Base-by-base conservation (phyloP, 2,113 vertebrate genomes). In the Strix aluco region DNA sequence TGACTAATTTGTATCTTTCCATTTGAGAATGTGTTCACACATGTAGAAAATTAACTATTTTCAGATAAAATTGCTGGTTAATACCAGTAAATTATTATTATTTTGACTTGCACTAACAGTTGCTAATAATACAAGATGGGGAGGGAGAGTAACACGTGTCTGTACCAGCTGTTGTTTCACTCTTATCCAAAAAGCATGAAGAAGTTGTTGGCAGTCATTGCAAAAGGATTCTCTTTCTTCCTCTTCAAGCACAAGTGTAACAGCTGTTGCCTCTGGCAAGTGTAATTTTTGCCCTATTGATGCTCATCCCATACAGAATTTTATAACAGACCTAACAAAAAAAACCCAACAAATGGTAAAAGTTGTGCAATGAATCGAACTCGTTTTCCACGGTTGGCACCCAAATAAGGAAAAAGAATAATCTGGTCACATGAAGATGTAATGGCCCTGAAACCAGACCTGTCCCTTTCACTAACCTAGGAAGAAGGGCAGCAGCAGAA, bases 201-300 rank as follows among this genome's bases (percentile, higher is more conserved):
- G 70, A 81, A 69, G 61, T 65, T 69, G 29, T 72, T 92, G 85
- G 66, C 88, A 92, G 70, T 36, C 84, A 81, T 40, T 3, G 6
- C 54, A 86, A 91, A 86, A 92, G 75, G 61, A 81, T 67, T 91
- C 82, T 82, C 38, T 49, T 96, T 94, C 62, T 81, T 94, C 40
- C 36, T 89, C 59, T 89, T 87, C 62, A 81, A 72, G 49, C 40
- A 82, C 44, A 57, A 94, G 54, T 25, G 12, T 38, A 86, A 81
- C 91, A 97, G 94, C 81, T 97, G 91, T 32, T 80, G 66, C 65
- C 81, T 94, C 89, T 77, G 80, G 54, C 61, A 92, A 91, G 61
- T 17, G 12, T 49, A 81, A 58, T 72, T 57, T 84, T 89, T 88
- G 52, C 86, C 46, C 57, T 73, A 10, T 67, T 70, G 46, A 44